Percentiles rank a stretch among this genome's conserved stretches.
These are phyloP conservation scores for Montipora efflorescens DNA, from an alignment of 64 coral and sea anemone genomes.

Conservation along the genomic window DNA sequence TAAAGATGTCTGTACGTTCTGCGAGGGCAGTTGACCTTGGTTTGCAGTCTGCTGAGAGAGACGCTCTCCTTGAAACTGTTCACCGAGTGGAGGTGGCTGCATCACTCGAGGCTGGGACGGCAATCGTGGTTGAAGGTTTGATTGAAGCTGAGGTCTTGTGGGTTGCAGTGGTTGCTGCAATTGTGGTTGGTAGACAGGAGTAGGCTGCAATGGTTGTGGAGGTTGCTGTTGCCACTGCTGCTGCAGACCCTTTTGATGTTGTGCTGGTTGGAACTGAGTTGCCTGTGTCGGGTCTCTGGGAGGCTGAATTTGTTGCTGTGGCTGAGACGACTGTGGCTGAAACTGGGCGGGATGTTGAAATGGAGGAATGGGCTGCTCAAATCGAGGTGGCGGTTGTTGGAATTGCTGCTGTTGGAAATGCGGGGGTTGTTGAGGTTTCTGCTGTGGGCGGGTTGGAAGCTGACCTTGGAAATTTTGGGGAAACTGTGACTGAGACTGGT, in stretches of 20 bases:
- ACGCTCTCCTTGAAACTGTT: neutral
- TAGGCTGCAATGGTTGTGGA: constrained; percentile 7
- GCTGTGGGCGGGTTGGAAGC: neutral
- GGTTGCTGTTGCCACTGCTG: constrained; percentile 34
- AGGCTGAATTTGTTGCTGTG: constrained; percentile 12
- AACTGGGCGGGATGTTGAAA: neutral
- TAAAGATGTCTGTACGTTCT: neutral
- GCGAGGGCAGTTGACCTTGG: neutral
- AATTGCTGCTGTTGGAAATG: constrained; percentile 22
- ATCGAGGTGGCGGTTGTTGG: neutral
- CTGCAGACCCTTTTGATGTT: neutral
- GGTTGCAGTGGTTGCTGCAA: constrained; percentile 15
- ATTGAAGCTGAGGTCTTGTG: constrained; percentile 5
- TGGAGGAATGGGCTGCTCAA: neutral
- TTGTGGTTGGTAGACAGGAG: neutral
- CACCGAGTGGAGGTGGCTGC: neutral
- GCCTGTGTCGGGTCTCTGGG: neutral
- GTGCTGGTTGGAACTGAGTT: neutral
- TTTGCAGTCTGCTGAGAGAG: constrained; percentile 1
- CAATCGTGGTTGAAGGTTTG: neutral
- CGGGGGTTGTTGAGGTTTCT: neutral
- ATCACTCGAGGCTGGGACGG: neutral
- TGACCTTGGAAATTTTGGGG: constrained; percentile 1
- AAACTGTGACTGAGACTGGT: neutral
- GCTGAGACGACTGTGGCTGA: neutral